Base-by-base conservation (phyloP, 2,888 invertebrate genomes). In the Callimorpha dominula region DNA sequence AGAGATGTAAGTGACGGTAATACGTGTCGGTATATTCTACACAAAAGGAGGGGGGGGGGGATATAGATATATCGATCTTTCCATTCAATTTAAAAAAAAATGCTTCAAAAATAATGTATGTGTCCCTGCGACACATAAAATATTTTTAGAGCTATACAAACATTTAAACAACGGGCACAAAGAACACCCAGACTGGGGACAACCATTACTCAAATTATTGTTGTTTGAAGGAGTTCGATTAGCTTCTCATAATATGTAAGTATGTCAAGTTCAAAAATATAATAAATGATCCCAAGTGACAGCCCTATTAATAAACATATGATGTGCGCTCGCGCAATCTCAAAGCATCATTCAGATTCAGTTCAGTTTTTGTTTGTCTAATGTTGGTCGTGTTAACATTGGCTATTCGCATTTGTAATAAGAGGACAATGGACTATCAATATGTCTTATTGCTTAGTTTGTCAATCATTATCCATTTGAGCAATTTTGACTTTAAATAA, bases 341-440 rank as follows among this genome's bases (percentile, higher is more conserved):
- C 75, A 76, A 60, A 74, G 76, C 73, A 77, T 70, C 74, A 81
- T 82, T 79, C 80, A 74, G 81, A 31, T 46, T 46, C 43, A 46
- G 43, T 79, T 72, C 76, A 81, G 74, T 84, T 84, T 84, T 84
- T 84, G 77, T 83, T 84, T 79, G 79, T 73, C 70, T 76, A 80
- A 82, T 82, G 74, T 73, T 65, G 15, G 75, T 76, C 80, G 75
- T 76, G 73, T 78, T 65, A 71, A 71, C 72, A 74, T 80, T 72
- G 77, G 63, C 68, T 71, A 62, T 68, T 67, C 70, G 42, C 40
- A 46, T 57, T 65, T 52, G 54, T 68, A 49, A 62, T 43, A 42
- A 50, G 50, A 4, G 68, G 49, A 68, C 68, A 65, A 52, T 42
- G 17, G 43, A 20, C 43, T 20, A 20, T 52, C n/a, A 12, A 49